phyloP scores from a whole-genome alignment of 2,113 vertebrate species.

The Noctilio leporinus region DNA sequence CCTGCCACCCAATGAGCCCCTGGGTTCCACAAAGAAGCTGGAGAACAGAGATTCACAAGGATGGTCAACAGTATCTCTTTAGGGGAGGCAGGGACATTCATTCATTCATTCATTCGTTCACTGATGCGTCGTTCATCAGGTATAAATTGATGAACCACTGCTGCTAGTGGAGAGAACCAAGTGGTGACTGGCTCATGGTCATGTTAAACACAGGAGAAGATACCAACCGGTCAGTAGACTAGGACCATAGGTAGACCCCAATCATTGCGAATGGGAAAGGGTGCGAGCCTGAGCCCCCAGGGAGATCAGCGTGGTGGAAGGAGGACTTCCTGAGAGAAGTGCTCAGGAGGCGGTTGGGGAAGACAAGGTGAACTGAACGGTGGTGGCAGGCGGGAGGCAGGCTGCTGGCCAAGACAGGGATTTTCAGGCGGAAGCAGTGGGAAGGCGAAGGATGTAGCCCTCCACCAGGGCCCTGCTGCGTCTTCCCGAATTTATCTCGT shows the following conservation, averaged over 20 bases:
- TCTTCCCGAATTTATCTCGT: too few species aligned
- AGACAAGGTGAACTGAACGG: background rate
- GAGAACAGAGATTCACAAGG: too few species aligned
- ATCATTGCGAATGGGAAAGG: background rate
- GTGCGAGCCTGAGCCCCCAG: fast-evolving
- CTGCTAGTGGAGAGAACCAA: background rate
- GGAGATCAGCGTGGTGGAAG: background rate
- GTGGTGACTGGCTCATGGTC: fast-evolving
- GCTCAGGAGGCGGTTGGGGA: background rate
- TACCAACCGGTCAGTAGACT: background rate
- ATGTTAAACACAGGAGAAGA: background rate
- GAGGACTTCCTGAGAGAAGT: background rate
- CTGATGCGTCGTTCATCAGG: background rate
- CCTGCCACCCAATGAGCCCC: background rate
- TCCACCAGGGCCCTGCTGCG: fast-evolving
- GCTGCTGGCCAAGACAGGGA: background rate
- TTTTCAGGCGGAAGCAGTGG: too few species aligned
- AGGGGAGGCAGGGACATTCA: fast-evolving
- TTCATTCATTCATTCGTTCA: background rate
- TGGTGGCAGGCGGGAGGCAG: fast-evolving
- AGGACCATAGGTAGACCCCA: too few species aligned
- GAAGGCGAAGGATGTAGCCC: background rate
- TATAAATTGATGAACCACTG: fast-evolving
- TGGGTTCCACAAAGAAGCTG: background rate
- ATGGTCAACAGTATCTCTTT: fast-evolving